Conservation (phyloP, 2,113 vertebrate genomes). For the Tichodroma muraria region DNA sequence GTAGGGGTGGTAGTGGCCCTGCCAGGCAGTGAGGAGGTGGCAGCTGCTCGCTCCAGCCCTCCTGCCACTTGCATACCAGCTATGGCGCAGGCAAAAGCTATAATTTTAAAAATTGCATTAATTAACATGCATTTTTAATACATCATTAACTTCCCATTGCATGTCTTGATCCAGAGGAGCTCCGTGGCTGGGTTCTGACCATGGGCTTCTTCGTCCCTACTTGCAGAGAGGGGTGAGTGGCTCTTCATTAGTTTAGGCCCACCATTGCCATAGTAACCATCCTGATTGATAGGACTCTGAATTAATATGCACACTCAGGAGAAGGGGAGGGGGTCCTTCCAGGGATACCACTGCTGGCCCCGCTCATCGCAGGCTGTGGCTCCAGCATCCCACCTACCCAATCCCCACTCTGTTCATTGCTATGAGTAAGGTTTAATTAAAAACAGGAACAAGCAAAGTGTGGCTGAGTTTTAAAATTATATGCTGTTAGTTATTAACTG, state of each 20-base stretch:
- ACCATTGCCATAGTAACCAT: not conserved
- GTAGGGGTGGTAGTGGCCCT: not conserved
- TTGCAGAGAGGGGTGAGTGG: not conserved
- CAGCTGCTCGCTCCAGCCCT: not conserved
- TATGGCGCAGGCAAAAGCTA: not conserved
- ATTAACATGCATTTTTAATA: not conserved
- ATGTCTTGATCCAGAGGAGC: not conserved
- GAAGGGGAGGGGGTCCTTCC: not conserved
- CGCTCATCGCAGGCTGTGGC: rapidly evolving
- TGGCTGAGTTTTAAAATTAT: constrained; percentile 33
- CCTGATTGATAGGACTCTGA: not conserved
- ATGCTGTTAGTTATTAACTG: constrained; percentile 19
- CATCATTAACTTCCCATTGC: not conserved
- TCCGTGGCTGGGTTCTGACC: not conserved
- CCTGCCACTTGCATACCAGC: not conserved
- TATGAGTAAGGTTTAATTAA: not conserved
- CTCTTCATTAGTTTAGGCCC: not conserved
- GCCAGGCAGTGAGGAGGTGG: not conserved
- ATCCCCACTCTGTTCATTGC: not conserved
- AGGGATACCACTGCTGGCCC: not conserved
- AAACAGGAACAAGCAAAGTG: constrained; percentile 11
- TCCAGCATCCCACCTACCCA: not conserved
- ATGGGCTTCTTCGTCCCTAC: rapidly evolving
- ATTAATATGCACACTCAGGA: not conserved
- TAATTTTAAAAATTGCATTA: not conserved